Conservation (phyloP, 23 tunicate species). For the Clavelina lepadiformis region DNA sequence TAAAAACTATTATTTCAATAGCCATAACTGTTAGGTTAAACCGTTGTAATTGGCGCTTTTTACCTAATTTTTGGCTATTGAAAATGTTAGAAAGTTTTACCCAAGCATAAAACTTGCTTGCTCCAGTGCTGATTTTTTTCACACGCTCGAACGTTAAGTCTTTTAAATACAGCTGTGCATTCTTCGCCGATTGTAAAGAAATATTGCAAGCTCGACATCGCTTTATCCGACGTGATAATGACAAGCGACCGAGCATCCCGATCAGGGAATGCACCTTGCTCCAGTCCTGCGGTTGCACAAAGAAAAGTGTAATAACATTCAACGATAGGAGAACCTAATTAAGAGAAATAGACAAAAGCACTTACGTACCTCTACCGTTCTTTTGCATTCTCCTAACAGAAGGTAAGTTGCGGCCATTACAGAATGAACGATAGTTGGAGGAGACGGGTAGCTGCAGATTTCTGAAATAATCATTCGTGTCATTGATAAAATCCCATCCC, state of each 20-base stretch:
- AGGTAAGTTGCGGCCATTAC: conserved; percentile 70
- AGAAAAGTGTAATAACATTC: background rate
- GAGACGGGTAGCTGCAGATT: conserved; percentile 68
- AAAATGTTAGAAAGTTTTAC: conserved; percentile 32
- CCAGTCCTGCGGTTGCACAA: conserved; percentile 46
- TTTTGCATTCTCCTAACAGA: conserved; percentile 67
- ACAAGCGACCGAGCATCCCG: conserved; percentile 60
- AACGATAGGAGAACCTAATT: background rate
- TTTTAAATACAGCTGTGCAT: conserved; percentile 7
- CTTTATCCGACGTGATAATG: conserved; percentile 61
- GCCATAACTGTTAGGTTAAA: no score
- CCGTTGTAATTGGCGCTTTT: no score
- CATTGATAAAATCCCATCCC: conserved; percentile 47
- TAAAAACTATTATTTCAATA: no score
- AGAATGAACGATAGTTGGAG: conserved; percentile 57
- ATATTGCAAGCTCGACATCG: conserved; percentile 37
- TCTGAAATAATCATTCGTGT: conserved; percentile 66
- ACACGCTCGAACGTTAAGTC: conserved; percentile 35
- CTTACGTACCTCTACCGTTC: conserved; percentile 41
- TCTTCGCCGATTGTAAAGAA: conserved; percentile 30
- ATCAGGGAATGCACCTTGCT: conserved; percentile 35
- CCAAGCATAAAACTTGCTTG: conserved; percentile 75
- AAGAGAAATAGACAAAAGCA: background rate
- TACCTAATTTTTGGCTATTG: no score
- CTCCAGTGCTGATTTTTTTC: conserved; percentile 51